phyloP scores from a whole-genome alignment of 2,888 invertebrate genomes.

The Eilema depressum region DNA sequence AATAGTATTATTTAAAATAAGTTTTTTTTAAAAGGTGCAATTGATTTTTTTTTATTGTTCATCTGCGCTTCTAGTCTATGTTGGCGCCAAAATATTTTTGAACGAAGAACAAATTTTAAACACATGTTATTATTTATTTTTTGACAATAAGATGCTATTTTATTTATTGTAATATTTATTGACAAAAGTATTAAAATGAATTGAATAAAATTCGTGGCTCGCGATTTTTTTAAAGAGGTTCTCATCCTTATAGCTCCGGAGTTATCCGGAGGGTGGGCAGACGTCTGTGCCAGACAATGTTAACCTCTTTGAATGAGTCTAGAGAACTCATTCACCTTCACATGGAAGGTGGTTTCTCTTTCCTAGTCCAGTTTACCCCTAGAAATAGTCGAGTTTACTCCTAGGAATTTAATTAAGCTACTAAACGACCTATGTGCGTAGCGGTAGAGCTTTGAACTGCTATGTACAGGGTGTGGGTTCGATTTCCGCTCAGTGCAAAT shows the following conservation, averaged over 20 bases:
- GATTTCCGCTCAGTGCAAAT: too few species aligned
- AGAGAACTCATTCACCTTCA: background rate
- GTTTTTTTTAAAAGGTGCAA: background rate
- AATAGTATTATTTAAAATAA: slow-evolving; percentile 1
- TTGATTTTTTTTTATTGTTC: background rate
- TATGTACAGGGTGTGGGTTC: too few species aligned
- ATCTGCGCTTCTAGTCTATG: slow-evolving; percentile 7
- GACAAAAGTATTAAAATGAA: background rate
- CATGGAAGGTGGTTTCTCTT: slow-evolving; percentile 1
- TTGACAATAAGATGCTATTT: slow-evolving; percentile 2
- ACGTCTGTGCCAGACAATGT: background rate
- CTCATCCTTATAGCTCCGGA: background rate
- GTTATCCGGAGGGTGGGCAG: too few species aligned
- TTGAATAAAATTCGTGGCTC: background rate
- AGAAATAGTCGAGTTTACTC: background rate
- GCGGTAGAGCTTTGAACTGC: too few species aligned
- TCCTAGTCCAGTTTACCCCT: background rate
- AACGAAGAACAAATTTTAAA: background rate
- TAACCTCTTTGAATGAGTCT: background rate
- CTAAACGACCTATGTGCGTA: background rate
- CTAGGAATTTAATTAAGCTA: background rate
- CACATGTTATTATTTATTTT: background rate
- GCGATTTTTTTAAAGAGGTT: background rate
- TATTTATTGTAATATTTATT: slow-evolving; percentile 4
- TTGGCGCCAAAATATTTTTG: background rate